These are phyloP conservation scores for Nerophis ophidion DNA, from an alignment of 2,113 vertebrate species.

Conservation along the genomic window DNA sequence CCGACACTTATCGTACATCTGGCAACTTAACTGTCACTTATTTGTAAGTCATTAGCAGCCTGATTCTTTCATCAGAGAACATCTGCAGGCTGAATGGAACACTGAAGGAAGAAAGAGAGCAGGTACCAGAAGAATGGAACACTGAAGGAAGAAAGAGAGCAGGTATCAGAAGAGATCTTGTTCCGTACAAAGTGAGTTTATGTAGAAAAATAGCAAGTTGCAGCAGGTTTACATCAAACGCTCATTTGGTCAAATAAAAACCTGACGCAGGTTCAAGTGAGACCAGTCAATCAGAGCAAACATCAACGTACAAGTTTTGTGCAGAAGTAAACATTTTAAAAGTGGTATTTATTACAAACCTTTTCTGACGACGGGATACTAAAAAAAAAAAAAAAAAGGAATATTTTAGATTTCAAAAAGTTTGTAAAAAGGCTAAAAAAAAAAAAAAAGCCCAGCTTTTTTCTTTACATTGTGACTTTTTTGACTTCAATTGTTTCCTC, in stretches of 20 bases:
- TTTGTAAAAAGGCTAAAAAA: conserved; percentile 60
- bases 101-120: conserved; percentile 11
- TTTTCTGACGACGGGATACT: conserved; percentile 39
- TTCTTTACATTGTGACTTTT: too few species aligned
- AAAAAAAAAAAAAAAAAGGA: not conserved
- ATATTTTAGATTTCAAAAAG: not conserved
- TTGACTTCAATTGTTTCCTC: too few species aligned
- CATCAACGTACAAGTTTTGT: not conserved
- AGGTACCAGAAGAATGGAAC: conserved; percentile 2
- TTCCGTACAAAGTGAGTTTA: conserved; percentile 36
- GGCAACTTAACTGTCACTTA: too few species aligned
- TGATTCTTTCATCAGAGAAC: too few species aligned
- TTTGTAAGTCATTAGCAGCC: too few species aligned
- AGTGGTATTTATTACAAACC: too few species aligned
- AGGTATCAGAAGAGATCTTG: conserved; percentile 6
- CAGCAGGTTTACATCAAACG: conserved; percentile 23
- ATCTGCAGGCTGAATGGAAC: too few species aligned
- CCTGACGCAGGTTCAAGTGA: too few species aligned
- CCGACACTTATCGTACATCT: too few species aligned
- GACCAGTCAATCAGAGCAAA: too few species aligned
- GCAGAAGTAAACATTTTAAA: conserved; percentile 16
- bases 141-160: conserved; percentile 11
- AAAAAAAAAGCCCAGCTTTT: conserved; percentile 31
- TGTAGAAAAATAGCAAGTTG: conserved; percentile 54
- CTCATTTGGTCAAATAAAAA: too few species aligned